phyloP scores from a whole-genome alignment of 2,888 invertebrate genomes.

The Apamea monoglypha region DNA sequence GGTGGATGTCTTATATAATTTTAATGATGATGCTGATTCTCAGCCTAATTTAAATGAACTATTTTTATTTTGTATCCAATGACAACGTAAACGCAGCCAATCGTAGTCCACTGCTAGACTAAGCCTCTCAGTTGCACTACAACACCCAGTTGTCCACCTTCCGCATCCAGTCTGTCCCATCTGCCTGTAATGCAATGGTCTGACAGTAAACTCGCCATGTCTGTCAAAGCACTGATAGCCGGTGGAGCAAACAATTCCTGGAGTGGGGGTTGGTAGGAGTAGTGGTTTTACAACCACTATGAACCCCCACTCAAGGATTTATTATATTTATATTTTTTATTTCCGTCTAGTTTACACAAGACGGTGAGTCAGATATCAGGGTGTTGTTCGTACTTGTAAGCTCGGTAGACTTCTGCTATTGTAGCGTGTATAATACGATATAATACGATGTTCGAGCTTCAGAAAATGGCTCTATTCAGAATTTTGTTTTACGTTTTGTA shows the following conservation, averaged over 20 bases:
- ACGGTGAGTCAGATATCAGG: neutral
- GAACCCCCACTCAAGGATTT: no score
- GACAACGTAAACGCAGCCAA: no score
- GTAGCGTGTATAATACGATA: neutral
- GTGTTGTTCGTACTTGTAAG: neutral
- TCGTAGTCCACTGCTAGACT: no score
- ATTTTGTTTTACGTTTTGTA: neutral
- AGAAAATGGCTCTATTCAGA: neutral
- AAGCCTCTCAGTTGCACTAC: no score
- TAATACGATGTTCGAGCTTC: no score
- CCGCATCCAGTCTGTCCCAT: neutral
- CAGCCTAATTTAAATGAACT: neutral
- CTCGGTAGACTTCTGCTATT: neutral
- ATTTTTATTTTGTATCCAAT: neutral
- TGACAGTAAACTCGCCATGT: neutral
- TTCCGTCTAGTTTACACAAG: no score
- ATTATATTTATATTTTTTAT: no score
- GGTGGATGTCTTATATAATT: neutral
- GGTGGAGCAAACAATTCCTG: neutral
- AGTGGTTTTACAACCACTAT: no score
- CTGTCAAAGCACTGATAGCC: neutral
- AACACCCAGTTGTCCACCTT: neutral
- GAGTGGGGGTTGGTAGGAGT: neutral
- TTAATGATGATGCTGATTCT: neutral
- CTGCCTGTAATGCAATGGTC: neutral